Percentiles rank a stretch among this genome's conserved stretches.
phyloP scores from a whole-genome alignment of 2,797 vertebrate species.

The Vipera ursinii region DNA sequence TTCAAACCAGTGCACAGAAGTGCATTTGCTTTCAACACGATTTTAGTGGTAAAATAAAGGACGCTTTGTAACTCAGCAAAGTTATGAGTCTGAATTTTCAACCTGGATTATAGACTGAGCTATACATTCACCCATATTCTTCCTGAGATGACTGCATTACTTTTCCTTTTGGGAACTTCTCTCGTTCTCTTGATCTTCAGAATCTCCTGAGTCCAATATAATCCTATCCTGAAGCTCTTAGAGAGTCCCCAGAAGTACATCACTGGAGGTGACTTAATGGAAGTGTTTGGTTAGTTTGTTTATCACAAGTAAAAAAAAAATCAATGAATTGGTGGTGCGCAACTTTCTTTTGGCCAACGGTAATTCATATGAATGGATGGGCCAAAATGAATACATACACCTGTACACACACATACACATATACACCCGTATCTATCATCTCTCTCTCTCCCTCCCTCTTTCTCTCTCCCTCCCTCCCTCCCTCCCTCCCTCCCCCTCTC shows the following conservation, averaged over 20 bases:
- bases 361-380: background rate
- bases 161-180: background rate
- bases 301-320: background rate
- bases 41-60: background rate
- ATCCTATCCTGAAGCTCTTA: background rate
- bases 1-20: background rate
- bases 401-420: background rate
- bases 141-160: background rate
- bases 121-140: background rate
- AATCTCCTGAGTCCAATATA: background rate
- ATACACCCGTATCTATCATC: no score
- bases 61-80: background rate
- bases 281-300: background rate
- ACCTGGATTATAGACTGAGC: background rate
- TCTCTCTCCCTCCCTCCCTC: no score
- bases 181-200: background rate
- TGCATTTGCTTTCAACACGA: background rate
- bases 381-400: background rate
- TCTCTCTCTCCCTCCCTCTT: no score
- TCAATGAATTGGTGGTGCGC: background rate
- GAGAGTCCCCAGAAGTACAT: background rate
- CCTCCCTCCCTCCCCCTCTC: no score
- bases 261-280: background rate
- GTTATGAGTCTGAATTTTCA: background rate
- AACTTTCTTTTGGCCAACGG: background rate